Evolutionary conservation across 2,113 vertebrate genomes (phyloP).

Genomic region (Sarotherodon lohbergeri): DNA sequence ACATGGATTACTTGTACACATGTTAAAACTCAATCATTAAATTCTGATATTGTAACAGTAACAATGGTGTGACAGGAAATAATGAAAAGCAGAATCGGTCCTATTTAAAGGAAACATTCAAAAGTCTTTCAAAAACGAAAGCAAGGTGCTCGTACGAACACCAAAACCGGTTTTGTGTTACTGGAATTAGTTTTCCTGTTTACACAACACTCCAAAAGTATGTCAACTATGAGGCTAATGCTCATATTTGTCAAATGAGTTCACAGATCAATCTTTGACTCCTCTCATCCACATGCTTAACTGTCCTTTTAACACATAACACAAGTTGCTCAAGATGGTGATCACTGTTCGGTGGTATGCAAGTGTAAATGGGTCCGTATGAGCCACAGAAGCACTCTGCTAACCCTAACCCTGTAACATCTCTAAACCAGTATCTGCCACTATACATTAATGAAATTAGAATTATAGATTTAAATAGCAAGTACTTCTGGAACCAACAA

Average conservation of each 20-base stretch:
- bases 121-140: neutral
- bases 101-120: neutral
- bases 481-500: neutral
- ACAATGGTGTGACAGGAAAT: neutral
- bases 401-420: neutral
- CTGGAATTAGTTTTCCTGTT: neutral
- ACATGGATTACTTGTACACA: neutral
- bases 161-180: neutral
- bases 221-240: neutral
- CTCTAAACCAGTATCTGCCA: neutral
- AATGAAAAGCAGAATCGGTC: neutral
- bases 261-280: neutral
- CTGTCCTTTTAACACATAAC: neutral
- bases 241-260: neutral
- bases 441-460: neutral
- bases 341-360: neutral
- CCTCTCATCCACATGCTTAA: neutral
- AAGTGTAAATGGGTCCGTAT: neutral
- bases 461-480: neutral
- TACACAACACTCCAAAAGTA: neutral
- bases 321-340: neutral
- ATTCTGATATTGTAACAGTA: neutral
- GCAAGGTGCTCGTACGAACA: neutral
- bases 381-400: neutral
- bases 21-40: neutral